Percentiles rank a stretch among this genome's conserved stretches.
phyloP scores from a whole-genome alignment of 2,113 vertebrate species.

The Syngnathoides biaculeatus region DNA sequence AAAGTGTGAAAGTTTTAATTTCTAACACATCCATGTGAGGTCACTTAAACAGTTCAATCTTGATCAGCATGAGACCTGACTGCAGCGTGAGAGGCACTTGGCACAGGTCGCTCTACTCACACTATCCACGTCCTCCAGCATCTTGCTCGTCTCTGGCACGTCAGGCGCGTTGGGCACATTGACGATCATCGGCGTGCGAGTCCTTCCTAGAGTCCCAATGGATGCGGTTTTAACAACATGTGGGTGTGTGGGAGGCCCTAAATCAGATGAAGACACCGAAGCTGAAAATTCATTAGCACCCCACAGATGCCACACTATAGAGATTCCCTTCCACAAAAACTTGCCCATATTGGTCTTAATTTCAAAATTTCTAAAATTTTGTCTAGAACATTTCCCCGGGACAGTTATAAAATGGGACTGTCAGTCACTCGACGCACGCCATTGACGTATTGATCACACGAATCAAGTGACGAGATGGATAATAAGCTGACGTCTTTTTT shows the following conservation, averaged over 20 bases:
- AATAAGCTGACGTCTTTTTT: too few relatives aligned
- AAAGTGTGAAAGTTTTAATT: conserved; percentile 24
- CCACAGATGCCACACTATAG: too few relatives aligned
- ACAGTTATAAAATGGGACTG: too few relatives aligned
- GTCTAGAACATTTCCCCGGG: too few relatives aligned
- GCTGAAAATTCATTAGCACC: background rate
- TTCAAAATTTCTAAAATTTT: too few relatives aligned
- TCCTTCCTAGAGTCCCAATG: conserved; percentile 89
- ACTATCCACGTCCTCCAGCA: conserved; percentile 90
- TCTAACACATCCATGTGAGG: background rate
- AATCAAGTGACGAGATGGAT: too few relatives aligned
- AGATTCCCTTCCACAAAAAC: too few relatives aligned
- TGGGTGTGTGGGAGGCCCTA: conserved; percentile 78
- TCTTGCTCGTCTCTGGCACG: conserved; percentile 86
- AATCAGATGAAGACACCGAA: background rate
- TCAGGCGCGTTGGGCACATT: conserved; percentile 91
- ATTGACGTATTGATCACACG: too few relatives aligned
- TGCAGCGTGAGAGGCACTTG: conserved; percentile 10
- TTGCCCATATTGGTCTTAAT: too few relatives aligned
- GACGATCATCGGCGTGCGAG: conserved; percentile 88
- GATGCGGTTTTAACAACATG: conserved; percentile 94
- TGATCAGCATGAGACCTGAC: background rate
- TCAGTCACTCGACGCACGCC: too few relatives aligned
- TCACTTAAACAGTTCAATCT: background rate
- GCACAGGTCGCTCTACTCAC: conserved; percentile 76